Base-by-base conservation (phyloP, 1,140 invertebrate species). In the Oryzaephilus surinamensis region DNA sequence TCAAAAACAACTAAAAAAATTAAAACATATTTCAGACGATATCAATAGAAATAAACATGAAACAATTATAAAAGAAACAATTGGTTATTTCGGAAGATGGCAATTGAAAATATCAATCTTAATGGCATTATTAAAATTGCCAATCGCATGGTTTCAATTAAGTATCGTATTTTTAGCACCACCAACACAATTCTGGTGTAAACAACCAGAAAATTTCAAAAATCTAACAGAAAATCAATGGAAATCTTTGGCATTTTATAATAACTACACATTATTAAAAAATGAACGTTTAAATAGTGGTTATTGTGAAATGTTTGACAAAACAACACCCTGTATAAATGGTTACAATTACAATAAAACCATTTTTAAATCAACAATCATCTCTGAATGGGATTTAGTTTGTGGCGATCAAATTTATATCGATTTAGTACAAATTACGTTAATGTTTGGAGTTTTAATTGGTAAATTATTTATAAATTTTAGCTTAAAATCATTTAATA, bases 81-180 rank as follows among this genome's bases (percentile, higher is more conserved):
- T 84, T 19, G 79, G 80, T 0, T 66, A 72, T 41, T 76, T 84
- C 31, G 77, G 79, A 6, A 67, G 69, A 47, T 84, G 79, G 76
- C 81, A 85, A 58, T 67, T 79, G 34, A 63, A 60, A 42, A 74
- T 83, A 18, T 73, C 76, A 6, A 48, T 81, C 6, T 57, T 83
- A 6, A 57, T 84, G 21, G 74, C 74, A 2, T 50, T 84, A 1
- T 65, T 76, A 2, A 76, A 78, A 36, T 70, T 77, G 45, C 76
- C 79, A 0, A 72, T 76, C 1, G 75, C 78, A 16, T 79, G 76
- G 67, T 75, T 79, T 51, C 67, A 79, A 38, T 56, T 73, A 6
- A 76, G 76, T 3, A 76, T 80, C 4, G 66, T 75, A 6, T 81
- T 82, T 52, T 58, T 80, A 24, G 69, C 77, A 27, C 77, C 78